A percentile compares a stretch with the other conserved stretches of the same genome.
Evolutionary conservation across 2,113 vertebrate species (phyloP).

Genomic region (Rhea americana): DNA sequence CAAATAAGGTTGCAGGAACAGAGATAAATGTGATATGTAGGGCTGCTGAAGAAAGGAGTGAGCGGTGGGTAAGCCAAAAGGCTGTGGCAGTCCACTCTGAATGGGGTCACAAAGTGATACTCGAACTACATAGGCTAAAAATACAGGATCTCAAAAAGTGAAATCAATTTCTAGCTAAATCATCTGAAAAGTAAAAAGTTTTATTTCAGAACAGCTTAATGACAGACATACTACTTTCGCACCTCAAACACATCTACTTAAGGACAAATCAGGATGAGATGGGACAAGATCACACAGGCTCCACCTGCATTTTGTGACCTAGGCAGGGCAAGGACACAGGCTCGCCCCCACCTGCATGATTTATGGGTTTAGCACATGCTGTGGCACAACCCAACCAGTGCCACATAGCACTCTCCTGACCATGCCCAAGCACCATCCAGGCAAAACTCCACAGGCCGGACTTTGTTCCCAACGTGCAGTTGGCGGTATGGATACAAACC

Average conservation of each 20-base stretch:
- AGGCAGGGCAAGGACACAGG: not conserved
- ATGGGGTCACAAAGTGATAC: rapidly evolving
- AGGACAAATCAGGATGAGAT: not conserved
- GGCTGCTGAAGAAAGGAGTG: not conserved
- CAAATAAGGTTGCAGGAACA: not conserved
- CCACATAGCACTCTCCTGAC: too few species aligned
- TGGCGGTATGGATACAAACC: not conserved
- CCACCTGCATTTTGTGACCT: rapidly evolving
- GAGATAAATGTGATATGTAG: not conserved
- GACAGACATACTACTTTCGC: not conserved
- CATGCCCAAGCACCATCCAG: rapidly evolving
- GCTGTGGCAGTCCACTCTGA: not conserved
- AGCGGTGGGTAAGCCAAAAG: not conserved
- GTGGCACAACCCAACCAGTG: not conserved
- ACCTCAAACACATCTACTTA: not conserved
- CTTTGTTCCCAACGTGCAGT: rapidly evolving
- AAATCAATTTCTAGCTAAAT: not conserved
- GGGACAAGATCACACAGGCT: not conserved
- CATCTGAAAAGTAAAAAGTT: not conserved
- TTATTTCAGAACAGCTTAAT: not conserved
- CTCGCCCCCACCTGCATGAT: not conserved
- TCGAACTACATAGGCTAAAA: not conserved
- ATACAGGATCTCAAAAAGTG: not conserved
- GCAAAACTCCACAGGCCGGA: not conserved
- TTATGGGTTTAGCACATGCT: rapidly evolving